Conservation (phyloP, 2,888 invertebrate species). For the Labia minor region DNA sequence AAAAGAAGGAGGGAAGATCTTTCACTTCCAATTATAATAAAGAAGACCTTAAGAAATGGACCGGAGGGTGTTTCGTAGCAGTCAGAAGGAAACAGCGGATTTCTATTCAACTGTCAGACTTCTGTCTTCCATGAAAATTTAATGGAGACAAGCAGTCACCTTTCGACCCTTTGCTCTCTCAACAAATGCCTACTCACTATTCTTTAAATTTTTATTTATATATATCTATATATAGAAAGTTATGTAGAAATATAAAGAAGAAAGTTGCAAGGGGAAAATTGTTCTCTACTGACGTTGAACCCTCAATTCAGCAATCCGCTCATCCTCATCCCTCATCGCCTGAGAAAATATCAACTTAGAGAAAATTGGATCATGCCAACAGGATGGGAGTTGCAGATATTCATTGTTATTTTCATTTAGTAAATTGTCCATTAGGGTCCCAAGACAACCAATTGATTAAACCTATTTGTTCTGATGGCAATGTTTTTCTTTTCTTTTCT, state of each 20-base stretch:
- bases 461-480: not conserved
- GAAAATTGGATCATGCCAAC: constrained; percentile 1
- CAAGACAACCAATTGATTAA: not conserved
- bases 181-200: too few species aligned
- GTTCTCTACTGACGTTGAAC: not conserved
- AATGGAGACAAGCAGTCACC: not conserved
- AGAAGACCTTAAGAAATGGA: not conserved
- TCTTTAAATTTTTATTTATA: too few species aligned
- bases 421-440: not conserved
- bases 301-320: not conserved
- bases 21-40: not conserved
- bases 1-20: too few species aligned
- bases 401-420: constrained; percentile 13
- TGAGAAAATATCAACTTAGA: constrained; percentile 13
- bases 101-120: constrained; percentile 4
- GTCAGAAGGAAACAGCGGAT: not conserved
- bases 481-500: not conserved
- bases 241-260: too few species aligned
- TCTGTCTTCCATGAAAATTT: not conserved
- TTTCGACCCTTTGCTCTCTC: too few species aligned
- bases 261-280: too few species aligned
- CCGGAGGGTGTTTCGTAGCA: too few species aligned
- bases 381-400: not conserved
- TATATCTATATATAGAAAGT: too few species aligned
- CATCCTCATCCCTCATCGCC: not conserved